Evolutionary conservation across 2,797 vertebrate genomes (phyloP), one percentile per base, ranked within the genome.

Genomic region (Microchirus variegatus): DNA sequence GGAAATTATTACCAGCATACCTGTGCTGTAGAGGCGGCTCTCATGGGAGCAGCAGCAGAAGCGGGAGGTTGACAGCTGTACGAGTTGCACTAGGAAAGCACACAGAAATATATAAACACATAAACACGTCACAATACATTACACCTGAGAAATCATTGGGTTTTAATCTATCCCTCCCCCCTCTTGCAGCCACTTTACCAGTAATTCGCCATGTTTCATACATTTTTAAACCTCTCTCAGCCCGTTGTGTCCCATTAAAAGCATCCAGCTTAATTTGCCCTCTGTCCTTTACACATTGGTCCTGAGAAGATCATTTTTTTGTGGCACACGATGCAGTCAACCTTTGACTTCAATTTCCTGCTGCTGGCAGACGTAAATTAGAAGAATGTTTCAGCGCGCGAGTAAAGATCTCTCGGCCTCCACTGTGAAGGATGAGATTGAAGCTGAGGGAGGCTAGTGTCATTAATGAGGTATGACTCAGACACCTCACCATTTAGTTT

Each of bases 291-390:
- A 80, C 80, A 80, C 79, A 78, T 51, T 61, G 63, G 77, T 80
- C 82, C 78, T 59, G 78, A 71, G 64, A 62, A 73, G 75, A 88
- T 84, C 48, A 75, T 82, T 85, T 82, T 85, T 31, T 80, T 81
- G 59, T 73, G 66, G 64, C 84, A 82, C 78, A 87, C 78, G 82
- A 83, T 83, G 84, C 84, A 82, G 75, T 88, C 83, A 88, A 90
- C 89, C 87, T 88, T 90, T 91, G 89, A 92, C 90, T 90, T 88
- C 88, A 90, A 90, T 92, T 92, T 91, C 80, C 87, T 87, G 67
- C 63, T 57, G 63, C 77, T 76, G 75, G 69, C 65, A 67, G 78
- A 89, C 70, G 52, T 88, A 87, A 91, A 91, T 91, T 87, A 87
- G 82, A 80, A 65, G 87, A 88, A 86, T 86, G 87, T 85, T 89